These are phyloP conservation scores for Barnardius zonarius DNA, from an alignment of 2,113 vertebrate genomes.

Conservation along the genomic window DNA sequence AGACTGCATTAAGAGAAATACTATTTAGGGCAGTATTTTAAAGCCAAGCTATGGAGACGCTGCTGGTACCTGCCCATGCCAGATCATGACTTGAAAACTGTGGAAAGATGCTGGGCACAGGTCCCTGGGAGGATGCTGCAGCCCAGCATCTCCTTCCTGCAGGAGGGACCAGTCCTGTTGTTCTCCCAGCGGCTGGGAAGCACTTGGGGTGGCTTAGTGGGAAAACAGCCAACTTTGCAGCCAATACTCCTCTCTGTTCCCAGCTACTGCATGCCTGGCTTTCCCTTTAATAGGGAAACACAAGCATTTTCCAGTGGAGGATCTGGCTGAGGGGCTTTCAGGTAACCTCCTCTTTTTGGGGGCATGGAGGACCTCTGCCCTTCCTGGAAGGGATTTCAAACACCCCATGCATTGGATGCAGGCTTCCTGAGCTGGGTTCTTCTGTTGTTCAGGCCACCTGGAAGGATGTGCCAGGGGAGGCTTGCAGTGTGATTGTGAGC, in stretches of 20 bases:
- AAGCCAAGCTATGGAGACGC: neutral
- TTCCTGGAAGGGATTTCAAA: constrained; percentile 7
- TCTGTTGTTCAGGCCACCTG: constrained; percentile 38
- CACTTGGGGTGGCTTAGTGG: neutral
- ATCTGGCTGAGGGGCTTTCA: neutral
- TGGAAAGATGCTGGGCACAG: neutral
- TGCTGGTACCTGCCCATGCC: neutral
- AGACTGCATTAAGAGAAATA: neutral
- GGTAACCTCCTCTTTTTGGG: neutral
- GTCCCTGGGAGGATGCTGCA: neutral
- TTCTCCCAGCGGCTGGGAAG: neutral
- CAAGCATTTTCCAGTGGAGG: neutral
- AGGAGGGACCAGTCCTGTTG: neutral
- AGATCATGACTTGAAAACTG: neutral
- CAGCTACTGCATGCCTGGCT: neutral
- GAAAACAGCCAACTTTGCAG: neutral
- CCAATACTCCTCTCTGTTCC: neutral
- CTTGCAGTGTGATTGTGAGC: neutral
- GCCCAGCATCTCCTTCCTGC: neutral
- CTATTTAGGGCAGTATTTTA: neutral
- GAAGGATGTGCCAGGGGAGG: constrained; percentile 17
- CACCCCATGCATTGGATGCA: neutral
- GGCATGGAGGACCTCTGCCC: neutral
- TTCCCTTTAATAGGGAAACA: neutral
- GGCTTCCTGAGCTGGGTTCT: constrained; percentile 8